Conservation (phyloP, 2,888 invertebrate species). For the Campaea margaritaria region DNA sequence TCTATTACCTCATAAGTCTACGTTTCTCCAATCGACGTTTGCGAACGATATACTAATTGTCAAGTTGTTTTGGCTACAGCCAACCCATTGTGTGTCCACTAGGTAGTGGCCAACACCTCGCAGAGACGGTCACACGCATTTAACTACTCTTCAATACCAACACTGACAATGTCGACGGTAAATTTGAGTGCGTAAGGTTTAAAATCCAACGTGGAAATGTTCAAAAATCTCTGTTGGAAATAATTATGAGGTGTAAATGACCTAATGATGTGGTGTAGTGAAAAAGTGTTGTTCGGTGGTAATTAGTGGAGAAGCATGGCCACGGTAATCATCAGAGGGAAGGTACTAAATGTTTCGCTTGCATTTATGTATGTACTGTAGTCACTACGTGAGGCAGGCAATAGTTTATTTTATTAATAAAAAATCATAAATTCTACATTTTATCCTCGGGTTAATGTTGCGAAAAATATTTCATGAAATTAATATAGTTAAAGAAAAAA, state of each 20-base stretch:
- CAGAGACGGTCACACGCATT: background rate
- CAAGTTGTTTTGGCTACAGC: constrained; percentile 65
- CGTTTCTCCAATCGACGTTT: constrained; percentile 45
- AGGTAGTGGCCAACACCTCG: constrained; percentile 18
- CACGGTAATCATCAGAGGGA: constrained; percentile 47
- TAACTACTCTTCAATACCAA: background rate
- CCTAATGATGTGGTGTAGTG: constrained; percentile 20
- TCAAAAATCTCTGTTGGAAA: background rate
- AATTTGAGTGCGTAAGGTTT: constrained; percentile 1
- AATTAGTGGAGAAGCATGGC: constrained; percentile 42
- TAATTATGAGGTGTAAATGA: constrained; percentile 13
- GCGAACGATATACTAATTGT: constrained; percentile 52
- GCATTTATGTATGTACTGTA: no score
- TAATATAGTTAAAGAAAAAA: no score
- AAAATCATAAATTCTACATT: no score
- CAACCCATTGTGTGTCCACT: constrained; percentile 61
- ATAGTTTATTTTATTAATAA: no score
- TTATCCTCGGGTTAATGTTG: no score
- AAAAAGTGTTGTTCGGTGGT: constrained; percentile 14
- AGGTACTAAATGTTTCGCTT: constrained; percentile 51
- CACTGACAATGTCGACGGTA: constrained; percentile 8
- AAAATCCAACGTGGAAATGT: constrained; percentile 1
- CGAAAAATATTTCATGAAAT: no score
- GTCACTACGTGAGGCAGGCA: no score
- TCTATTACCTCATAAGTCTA: constrained; percentile 23